Percentiles rank a stretch among this genome's conserved stretches.
Conservation (phyloP, 2,113 vertebrate species). For the Thalassoma bifasciatum region DNA sequence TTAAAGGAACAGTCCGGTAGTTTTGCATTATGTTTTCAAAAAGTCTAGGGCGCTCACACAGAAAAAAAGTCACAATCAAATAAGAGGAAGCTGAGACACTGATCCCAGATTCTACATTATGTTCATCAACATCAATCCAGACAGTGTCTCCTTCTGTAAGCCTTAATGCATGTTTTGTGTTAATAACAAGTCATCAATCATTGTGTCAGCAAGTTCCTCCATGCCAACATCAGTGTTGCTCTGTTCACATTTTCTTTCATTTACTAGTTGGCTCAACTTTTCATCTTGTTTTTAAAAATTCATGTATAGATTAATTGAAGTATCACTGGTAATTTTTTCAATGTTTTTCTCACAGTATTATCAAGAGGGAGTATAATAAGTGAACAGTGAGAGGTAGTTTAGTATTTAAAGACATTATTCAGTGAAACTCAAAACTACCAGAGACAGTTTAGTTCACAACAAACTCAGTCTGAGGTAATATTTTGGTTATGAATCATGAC, state of each 20-base stretch:
- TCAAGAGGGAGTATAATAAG: no score
- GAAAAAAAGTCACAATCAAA: no score
- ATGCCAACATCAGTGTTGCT: slow-evolving; percentile 1
- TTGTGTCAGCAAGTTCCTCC: not conserved
- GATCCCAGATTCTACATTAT: not conserved
- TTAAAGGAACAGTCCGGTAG: no score
- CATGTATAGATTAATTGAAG: no score
- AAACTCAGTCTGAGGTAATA: not conserved
- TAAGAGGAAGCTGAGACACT: not conserved
- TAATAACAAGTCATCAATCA: not conserved
- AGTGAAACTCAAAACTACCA: no score
- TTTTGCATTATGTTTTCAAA: no score
- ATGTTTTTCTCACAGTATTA: no score
- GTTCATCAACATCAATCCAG: not conserved
- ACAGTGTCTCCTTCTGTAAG: not conserved
- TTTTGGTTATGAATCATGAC: not conserved
- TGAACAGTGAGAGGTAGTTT: not conserved
- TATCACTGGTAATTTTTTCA: no score
- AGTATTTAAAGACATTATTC: no score
- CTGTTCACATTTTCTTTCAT: not conserved
- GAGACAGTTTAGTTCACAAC: not conserved
- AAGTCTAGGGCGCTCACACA: no score
- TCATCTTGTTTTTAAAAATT: no score
- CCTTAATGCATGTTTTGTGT: not conserved
- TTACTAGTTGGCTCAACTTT: no score